Conservation (phyloP, 2,797 vertebrate species). For the Microchirus variegatus region DNA sequence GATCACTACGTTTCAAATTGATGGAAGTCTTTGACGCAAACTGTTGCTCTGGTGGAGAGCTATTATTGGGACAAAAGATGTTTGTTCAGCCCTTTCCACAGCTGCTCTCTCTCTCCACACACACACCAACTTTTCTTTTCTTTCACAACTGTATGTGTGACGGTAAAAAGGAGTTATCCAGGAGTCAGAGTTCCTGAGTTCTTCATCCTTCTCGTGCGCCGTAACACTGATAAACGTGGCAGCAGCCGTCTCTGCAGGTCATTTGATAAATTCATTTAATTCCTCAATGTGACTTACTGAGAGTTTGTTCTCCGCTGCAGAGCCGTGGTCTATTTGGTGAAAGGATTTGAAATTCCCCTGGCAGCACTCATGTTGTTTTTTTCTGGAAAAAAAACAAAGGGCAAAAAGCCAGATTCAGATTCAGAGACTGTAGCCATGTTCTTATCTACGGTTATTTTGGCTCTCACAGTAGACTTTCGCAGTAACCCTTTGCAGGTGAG, state of each 20-base stretch:
- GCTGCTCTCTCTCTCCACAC: conserved; percentile 68
- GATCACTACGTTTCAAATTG: conserved; percentile 44
- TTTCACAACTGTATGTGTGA: conserved; percentile 67
- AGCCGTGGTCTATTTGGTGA: conserved; percentile 64
- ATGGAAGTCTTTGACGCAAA: conserved; percentile 51
- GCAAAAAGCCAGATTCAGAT: conserved; percentile 19
- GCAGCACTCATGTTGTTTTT: conserved; percentile 59
- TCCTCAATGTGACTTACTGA: conserved; percentile 46
- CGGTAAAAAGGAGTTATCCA: conserved; percentile 62
- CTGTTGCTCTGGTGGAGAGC: conserved; percentile 62
- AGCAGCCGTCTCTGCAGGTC: conserved; percentile 17
- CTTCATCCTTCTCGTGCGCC: conserved; percentile 31
- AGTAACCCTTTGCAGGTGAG: conserved; percentile 39
- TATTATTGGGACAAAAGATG: conserved; percentile 78
- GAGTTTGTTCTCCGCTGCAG: conserved; percentile 48
- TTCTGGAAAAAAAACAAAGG: conserved; percentile 69
- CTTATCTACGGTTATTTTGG: conserved; percentile 58
- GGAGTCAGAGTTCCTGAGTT: conserved; percentile 53
- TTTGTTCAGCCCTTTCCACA: conserved; percentile 80
- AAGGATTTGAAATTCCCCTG: conserved; percentile 68
- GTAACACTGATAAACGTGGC: conserved; percentile 27
- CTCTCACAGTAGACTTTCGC: conserved; percentile 50
- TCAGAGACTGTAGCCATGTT: conserved; percentile 22
- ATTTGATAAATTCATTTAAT: conserved; percentile 48
- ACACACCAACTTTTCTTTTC: conserved; percentile 65